phyloP scores from a whole-genome alignment of 2,113 vertebrate species.

The Odocoileus hemionus region DNA sequence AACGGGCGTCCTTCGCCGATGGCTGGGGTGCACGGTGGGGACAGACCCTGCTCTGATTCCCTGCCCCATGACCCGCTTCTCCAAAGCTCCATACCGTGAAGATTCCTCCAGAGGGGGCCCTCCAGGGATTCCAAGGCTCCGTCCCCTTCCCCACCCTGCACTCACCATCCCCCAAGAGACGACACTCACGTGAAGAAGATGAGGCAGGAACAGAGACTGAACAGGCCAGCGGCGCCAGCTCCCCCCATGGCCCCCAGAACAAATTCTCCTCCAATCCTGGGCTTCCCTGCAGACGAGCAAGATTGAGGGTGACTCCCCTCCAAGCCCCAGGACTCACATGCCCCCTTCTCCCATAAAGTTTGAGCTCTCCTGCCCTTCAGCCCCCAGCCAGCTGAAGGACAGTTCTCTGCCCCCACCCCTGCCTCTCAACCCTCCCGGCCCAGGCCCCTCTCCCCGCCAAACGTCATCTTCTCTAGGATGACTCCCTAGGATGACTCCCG shows the following conservation, averaged over 20 bases:
- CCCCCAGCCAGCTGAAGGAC: background rate
- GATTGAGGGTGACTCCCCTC: background rate
- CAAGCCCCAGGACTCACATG: background rate
- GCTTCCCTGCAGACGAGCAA: background rate
- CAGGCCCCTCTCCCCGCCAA: fast-evolving
- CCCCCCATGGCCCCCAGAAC: background rate
- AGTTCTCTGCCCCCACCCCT: background rate
- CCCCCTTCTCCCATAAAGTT: background rate
- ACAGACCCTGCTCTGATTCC: background rate
- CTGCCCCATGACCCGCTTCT: background rate
- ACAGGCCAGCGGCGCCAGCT: background rate
- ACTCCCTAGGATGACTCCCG: background rate
- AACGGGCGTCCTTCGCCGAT: fast-evolving
- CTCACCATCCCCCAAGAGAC: fast-evolving
- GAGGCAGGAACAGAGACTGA: background rate
- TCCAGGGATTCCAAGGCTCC: background rate
- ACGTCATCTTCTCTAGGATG: background rate
- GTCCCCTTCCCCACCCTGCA: background rate
- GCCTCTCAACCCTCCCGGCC: background rate
- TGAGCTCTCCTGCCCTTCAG: background rate
- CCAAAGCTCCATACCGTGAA: fast-evolving
- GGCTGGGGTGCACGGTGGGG: background rate
- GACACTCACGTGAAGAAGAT: background rate
- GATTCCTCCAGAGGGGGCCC: background rate
- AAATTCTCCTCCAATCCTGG: background rate